Conservation (phyloP, 2,797 vertebrate species). For the Lithobates sylvaticus region DNA sequence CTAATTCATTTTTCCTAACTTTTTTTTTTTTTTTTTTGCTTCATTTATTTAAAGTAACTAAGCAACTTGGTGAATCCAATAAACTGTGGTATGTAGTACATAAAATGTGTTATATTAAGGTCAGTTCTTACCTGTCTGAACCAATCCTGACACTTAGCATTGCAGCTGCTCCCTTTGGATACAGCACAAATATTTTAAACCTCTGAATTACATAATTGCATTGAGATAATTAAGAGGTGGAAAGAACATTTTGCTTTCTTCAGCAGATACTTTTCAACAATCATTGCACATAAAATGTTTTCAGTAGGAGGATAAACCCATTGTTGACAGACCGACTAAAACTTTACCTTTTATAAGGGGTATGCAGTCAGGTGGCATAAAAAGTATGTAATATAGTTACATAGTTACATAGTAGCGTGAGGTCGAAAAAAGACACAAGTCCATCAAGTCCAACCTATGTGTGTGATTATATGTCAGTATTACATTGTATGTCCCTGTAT, state of each 20-base stretch:
- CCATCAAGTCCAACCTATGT: too few species aligned
- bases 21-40: constrained; percentile 1
- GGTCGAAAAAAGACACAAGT: too few species aligned
- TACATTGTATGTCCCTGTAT: too few species aligned
- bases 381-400: too few species aligned
- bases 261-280: constrained; percentile 19
- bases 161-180: constrained; percentile 65
- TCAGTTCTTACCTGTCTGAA: constrained; percentile 71
- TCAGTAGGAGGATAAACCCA: not conserved
- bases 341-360: not conserved
- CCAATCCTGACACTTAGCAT: constrained; percentile 62
- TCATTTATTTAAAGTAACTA: constrained; percentile 31
- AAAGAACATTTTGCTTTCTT: constrained; percentile 12
- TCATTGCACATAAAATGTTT: not conserved
- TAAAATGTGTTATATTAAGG: constrained; percentile 63
- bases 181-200: constrained; percentile 63
- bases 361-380: too few species aligned
- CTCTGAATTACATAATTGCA: constrained; percentile 69
- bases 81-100: constrained; percentile 53
- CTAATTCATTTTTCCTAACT: constrained; percentile 9
- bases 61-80: constrained; percentile 13
- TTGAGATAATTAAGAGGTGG: constrained; percentile 63
- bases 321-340: not conserved
- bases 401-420: too few species aligned
- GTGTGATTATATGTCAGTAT: too few species aligned